A percentile compares a stretch with the other conserved stretches of the same genome.
phyloP scores from a whole-genome alignment of 2,797 vertebrate species.

The Rhinoraja longicauda region DNA sequence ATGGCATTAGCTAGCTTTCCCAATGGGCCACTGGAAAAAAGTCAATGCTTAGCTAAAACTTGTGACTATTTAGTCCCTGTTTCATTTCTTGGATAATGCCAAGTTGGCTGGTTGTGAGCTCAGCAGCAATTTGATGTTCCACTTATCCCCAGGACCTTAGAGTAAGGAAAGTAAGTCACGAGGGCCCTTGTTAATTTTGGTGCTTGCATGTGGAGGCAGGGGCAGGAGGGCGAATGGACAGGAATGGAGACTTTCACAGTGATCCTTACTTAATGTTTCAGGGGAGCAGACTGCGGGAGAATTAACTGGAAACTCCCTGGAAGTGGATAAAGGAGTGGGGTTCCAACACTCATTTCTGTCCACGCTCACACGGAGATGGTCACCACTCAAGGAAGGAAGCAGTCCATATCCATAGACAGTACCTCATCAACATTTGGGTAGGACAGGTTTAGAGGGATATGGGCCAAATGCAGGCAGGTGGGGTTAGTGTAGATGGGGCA shows the following conservation, averaged over 20 bases:
- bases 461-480: no score
- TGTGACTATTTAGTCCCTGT: not conserved
- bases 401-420: not conserved
- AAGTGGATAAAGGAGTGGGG: no score
- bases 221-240: not conserved
- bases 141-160: not conserved
- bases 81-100: not conserved
- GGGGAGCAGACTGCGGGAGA: no score
- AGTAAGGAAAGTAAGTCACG: not conserved
- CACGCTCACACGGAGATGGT: not conserved
- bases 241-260: no score
- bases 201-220: not conserved
- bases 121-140: not conserved
- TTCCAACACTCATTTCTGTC: not conserved
- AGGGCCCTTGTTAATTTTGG: not conserved
- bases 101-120: not conserved
- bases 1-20: not conserved
- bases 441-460: no score
- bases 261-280: no score
- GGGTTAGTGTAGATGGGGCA: no score
- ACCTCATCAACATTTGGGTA: not conserved
- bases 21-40: not conserved
- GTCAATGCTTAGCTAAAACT: not conserved
- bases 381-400: not conserved
- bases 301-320: no score